Conservation (phyloP, 2,797 vertebrate genomes). For the Australoheros facetus region DNA sequence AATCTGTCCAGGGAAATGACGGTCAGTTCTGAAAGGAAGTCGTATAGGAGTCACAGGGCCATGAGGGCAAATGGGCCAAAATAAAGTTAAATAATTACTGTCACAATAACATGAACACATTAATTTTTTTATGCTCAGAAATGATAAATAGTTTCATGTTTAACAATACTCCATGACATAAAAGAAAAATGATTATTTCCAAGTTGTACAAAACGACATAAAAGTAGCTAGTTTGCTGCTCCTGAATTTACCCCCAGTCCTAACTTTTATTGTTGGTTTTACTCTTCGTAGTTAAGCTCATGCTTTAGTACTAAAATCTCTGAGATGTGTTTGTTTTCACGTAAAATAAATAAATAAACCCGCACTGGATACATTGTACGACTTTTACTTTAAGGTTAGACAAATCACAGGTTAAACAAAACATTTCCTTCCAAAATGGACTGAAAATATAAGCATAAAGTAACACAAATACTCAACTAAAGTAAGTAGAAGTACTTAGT, state of each 20-base stretch:
- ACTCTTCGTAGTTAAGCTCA: too few species aligned
- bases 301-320: too few species aligned
- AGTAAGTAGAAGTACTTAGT: background rate
- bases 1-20: conserved; percentile 1
- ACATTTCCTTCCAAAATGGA: background rate
- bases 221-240: background rate
- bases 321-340: too few species aligned
- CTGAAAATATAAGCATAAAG: background rate
- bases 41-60: conserved; percentile 20
- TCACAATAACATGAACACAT: conserved; percentile 12
- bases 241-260: background rate
- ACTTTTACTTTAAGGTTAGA: too few species aligned
- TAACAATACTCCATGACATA: background rate
- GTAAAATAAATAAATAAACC: too few species aligned
- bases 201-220: background rate
- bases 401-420: too few species aligned
- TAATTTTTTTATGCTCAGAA: background rate
- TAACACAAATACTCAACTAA: background rate
- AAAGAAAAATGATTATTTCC: background rate
- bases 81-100: conserved; percentile 37
- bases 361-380: too few species aligned
- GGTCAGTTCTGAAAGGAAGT: conserved; percentile 37
- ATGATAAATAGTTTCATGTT: background rate
- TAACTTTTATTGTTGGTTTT: too few species aligned
- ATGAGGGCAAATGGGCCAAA: conserved; percentile 38